Conservation (phyloP, 2,888 invertebrate species). For the Dasypolia templi region DNA sequence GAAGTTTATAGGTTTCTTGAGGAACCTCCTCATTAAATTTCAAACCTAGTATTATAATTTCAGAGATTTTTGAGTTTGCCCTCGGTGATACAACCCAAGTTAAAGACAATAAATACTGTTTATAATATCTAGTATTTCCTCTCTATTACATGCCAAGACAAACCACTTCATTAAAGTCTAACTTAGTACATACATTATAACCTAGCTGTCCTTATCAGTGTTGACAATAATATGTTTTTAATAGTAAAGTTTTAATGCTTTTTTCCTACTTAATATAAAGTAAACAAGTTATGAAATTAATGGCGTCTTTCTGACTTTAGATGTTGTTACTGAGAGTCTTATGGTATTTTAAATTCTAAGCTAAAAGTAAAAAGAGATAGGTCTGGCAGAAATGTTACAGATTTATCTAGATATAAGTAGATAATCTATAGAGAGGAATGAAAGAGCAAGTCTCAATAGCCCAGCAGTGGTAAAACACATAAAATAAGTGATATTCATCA, state of each 20-base stretch:
- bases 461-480: too few relatives aligned
- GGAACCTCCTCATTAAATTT: too few relatives aligned
- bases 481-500: too few relatives aligned
- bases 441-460: too few relatives aligned
- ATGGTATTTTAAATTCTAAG: too few relatives aligned
- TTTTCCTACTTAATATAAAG: not conserved
- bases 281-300: not conserved
- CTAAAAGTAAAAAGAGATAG: too few relatives aligned
- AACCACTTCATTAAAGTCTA: slow-evolving; percentile 25
- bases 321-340: not conserved
- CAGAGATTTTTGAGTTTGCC: not conserved
- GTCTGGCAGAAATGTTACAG: too few relatives aligned
- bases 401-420: too few relatives aligned
- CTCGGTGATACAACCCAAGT: not conserved
- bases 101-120: not conserved
- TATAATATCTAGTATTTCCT: not conserved
- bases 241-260: slow-evolving; percentile 1
- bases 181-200: slow-evolving; percentile 5
- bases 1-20: too few relatives aligned
- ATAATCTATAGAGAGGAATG: too few relatives aligned
- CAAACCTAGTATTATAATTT: too few relatives aligned
- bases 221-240: too few relatives aligned
- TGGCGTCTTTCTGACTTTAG: not conserved
- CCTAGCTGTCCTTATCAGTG: not conserved
- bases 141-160: slow-evolving; percentile 21